These are phyloP conservation scores for Monodelphis domestica DNA, from an alignment of 2,797 vertebrate species.

Conservation along the genomic window DNA sequence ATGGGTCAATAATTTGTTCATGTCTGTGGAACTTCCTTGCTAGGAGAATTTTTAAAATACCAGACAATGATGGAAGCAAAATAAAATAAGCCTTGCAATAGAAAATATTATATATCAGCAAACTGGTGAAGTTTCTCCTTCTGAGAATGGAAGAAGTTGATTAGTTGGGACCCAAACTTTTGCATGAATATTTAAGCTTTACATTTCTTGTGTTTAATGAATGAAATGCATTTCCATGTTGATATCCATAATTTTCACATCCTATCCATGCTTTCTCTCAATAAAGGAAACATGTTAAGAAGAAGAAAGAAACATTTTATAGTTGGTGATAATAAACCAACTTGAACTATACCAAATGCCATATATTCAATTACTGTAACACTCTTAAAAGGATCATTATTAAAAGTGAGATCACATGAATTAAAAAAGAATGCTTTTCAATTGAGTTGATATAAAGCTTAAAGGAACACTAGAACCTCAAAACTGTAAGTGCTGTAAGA, in stretches of 20 bases:
- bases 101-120: constrained; percentile 1
- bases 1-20: background rate
- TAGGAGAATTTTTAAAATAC: constrained; percentile 18
- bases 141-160: background rate
- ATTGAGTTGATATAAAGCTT: constrained; percentile 49
- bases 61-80: background rate
- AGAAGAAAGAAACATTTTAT: constrained; percentile 35
- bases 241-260: background rate
- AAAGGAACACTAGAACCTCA: constrained; percentile 46
- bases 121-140: constrained; percentile 6
- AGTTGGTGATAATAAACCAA: background rate
- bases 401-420: background rate
- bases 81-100: background rate
- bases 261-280: background rate
- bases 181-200: background rate
- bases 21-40: constrained; percentile 16
- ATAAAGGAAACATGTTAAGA: constrained; percentile 3
- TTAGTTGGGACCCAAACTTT: background rate
- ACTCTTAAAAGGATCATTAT: constrained; percentile 30
- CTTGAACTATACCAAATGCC: background rate
- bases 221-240: background rate
- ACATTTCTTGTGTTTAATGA: constrained; percentile 19
- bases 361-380: constrained; percentile 27
- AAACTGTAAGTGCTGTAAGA: constrained; percentile 38
- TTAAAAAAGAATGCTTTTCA: constrained; percentile 11